Base-by-base conservation (phyloP, 2,888 invertebrate species). In the Saturnia pavonia region DNA sequence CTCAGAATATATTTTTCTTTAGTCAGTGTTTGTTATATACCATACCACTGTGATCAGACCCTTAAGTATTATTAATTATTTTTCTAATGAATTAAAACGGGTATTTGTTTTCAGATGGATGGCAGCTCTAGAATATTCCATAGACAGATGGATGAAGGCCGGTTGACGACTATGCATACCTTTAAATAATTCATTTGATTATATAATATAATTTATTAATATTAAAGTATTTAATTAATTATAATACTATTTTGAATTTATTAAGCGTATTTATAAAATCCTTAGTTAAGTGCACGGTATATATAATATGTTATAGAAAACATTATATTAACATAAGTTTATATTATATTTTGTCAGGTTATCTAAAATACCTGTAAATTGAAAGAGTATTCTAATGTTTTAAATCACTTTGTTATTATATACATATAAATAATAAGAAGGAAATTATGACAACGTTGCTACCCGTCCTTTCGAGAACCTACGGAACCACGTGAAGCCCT, bases 71-170 rank as follows among this genome's bases (percentile, higher is more conserved):
- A n/a, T n/a, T n/a, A n/a, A 34, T 34, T 34, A 34, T 34, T 34
- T 34, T 34, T 34, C 34, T 6, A 34, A 34, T 43, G 43, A 14
- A 43, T 14, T 19, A 22, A 12, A n/a, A 42, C 40, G 16, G 3
- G 1, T 68, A 60, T 72, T 51, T 16, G 83, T 80, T 73, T 94
- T 27, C 92, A 98, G 98, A 82, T 99, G 98, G 98, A 95, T 98
- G 88, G 97, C 98, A 74, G 98, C 98, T 73, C 91, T 98, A 85
- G 98, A 98, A 89, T 98, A 98, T 88, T 98, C 98, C 72, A 98
- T 99, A 92, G 98, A 98, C 90, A 95, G 98, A 80, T 99, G 98
- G 97, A 96, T 97, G 94, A 97, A 97, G 91, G 96, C 97, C 81
- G 95, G 96, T 94, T 95, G 95, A 95, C 91, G 86, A 85, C 80